Evolutionary conservation across 1,140 invertebrate species (phyloP).

Genomic region (Gryon sp.): DNA sequence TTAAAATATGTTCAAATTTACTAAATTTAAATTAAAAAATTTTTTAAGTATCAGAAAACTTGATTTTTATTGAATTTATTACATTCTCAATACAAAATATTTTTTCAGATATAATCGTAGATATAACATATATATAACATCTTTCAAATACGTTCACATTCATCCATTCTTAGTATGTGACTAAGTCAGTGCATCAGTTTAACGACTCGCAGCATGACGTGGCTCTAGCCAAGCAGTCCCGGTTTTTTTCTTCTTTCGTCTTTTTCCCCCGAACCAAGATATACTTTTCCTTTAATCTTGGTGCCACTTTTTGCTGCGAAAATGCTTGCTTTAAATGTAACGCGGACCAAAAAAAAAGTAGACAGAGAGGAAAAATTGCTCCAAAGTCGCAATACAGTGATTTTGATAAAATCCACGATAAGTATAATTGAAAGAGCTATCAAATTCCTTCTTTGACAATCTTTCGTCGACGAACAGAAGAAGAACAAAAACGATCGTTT

Average conservation of each 20-base stretch:
- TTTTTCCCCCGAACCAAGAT: slow-evolving; percentile 4
- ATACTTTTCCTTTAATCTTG: slow-evolving; percentile 21
- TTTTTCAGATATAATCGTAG: too few species aligned
- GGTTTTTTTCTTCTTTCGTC: slow-evolving; percentile 5
- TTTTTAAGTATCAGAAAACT: too few species aligned
- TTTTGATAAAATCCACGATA: not conserved
- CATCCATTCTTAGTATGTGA: slow-evolving; percentile 24
- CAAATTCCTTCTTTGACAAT: not conserved
- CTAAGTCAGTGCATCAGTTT: slow-evolving; percentile 53
- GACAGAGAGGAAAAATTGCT: not conserved
- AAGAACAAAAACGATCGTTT: not conserved
- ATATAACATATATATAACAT: slow-evolving; percentile 22
- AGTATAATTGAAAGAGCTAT: slow-evolving; percentile 13
- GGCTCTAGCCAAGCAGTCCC: slow-evolving; percentile 6
- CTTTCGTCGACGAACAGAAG: not conserved
- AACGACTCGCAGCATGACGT: slow-evolving; percentile 50
- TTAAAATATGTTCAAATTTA: too few species aligned
- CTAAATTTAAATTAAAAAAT: too few species aligned
- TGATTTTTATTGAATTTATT: too few species aligned
- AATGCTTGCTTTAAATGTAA: not conserved
- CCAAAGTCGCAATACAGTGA: not conserved
- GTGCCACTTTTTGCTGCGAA: not conserved
- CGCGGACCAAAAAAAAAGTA: too few species aligned
- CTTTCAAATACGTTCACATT: slow-evolving; percentile 40
- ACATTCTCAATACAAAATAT: too few species aligned